phyloP scores from a whole-genome alignment of 2,113 vertebrate genomes.

The Leiothrix lutea region DNA sequence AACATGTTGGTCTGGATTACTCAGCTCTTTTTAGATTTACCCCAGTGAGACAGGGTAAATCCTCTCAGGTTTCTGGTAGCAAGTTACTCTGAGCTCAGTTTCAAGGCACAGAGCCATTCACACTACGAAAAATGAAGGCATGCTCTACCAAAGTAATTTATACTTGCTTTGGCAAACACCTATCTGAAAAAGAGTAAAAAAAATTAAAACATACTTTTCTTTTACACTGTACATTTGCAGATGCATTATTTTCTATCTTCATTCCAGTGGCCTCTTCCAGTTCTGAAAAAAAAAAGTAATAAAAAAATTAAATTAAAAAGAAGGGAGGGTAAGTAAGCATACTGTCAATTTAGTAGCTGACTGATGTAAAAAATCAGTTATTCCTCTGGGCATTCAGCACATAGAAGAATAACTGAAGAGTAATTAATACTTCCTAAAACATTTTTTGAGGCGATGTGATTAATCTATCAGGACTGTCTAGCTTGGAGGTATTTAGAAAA shows the following conservation, averaged over 20 bases:
- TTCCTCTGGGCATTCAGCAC: background rate
- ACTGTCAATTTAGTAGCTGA: background rate
- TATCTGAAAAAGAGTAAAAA: background rate
- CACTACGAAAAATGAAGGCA: background rate
- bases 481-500: background rate
- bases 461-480: background rate
- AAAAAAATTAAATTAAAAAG: background rate
- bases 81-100: background rate
- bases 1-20: background rate
- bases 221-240: constrained; percentile 58
- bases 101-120: background rate
- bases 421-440: background rate
- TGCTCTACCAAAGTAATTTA: background rate
- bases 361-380: background rate
- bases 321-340: background rate
- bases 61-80: background rate
- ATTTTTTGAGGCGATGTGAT: background rate
- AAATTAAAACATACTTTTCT: constrained; percentile 73
- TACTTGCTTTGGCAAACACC: background rate
- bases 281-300: constrained; percentile 69
- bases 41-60: background rate
- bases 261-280: constrained; percentile 77
- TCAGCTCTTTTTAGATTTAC: background rate
- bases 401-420: background rate
- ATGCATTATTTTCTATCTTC: background rate